These are phyloP conservation scores for Hydrolagus colliei DNA, from an alignment of 2,797 vertebrate genomes.

Conservation along the genomic window DNA sequence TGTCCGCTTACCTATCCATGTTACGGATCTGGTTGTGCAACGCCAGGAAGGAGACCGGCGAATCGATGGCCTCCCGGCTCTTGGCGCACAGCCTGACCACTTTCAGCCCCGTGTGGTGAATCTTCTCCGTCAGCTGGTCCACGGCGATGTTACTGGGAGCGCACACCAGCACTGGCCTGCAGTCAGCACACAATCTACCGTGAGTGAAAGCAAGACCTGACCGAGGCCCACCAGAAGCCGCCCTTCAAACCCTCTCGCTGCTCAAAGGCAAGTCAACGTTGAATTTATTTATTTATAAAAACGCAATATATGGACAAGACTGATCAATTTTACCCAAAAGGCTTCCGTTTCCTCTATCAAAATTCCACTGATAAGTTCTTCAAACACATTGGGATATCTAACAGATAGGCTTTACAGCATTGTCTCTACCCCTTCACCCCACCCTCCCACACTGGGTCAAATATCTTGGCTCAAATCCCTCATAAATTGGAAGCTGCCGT, in stretches of 20 bases:
- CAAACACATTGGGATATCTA: too few relatives aligned
- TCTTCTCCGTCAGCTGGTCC: conserved; percentile 95
- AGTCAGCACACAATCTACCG: neutral
- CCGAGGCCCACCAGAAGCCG: neutral
- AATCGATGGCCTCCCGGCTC: conserved; percentile 93
- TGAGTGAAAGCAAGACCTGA: neutral
- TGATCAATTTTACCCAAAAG: too few relatives aligned
- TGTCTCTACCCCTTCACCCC: too few relatives aligned
- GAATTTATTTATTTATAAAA: too few relatives aligned
- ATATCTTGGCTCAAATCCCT: too few relatives aligned
- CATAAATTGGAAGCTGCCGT: neutral
- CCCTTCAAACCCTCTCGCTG: too few relatives aligned
- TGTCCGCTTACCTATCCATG: conserved; percentile 82
- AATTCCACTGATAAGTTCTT: too few relatives aligned
- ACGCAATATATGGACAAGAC: too few relatives aligned
- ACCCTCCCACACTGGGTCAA: too few relatives aligned
- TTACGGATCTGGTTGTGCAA: conserved; percentile 97
- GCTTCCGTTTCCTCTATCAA: too few relatives aligned
- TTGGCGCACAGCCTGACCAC: conserved; percentile 94
- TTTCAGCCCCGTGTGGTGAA: conserved; percentile 92
- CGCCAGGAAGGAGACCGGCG: conserved; percentile 90
- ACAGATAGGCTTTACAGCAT: too few relatives aligned
- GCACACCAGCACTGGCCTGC: conserved; percentile 89
- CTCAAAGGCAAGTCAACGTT: too few relatives aligned
- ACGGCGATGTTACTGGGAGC: conserved; percentile 97